Evolutionary conservation across 92 coral and sea anemone genomes (phyloP).

Genomic region (Isaurus tuberculatus): DNA sequence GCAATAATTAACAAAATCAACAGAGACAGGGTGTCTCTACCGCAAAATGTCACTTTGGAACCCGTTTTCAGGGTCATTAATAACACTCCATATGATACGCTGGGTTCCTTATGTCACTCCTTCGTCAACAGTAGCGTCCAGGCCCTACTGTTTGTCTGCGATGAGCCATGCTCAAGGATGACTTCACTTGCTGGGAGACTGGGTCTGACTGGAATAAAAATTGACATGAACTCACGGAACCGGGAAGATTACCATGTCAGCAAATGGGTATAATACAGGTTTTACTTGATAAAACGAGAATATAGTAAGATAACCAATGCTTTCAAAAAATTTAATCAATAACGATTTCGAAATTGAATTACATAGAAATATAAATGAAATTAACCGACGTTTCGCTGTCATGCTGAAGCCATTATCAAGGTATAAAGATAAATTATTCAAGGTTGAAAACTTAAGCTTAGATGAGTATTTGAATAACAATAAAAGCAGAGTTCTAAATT

Average conservation of each 20-base stretch:
- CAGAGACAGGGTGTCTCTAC: background rate
- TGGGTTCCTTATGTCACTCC: conserved; percentile 6
- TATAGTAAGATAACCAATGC: too few relatives aligned
- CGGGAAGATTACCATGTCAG: background rate
- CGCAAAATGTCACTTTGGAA: conserved; percentile 27
- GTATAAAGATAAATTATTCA: too few relatives aligned
- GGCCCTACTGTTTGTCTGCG: conserved; percentile 27
- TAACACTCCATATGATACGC: conserved; percentile 18
- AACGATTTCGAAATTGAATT: too few relatives aligned
- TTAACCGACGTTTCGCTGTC: too few relatives aligned
- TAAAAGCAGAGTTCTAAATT: too few relatives aligned
- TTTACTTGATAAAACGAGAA: background rate
- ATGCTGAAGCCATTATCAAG: too few relatives aligned
- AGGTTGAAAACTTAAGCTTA: too few relatives aligned
- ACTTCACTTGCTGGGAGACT: conserved; percentile 24
- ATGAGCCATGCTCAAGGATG: conserved; percentile 33
- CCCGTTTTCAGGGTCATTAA: conserved; percentile 12
- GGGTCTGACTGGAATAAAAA: conserved; percentile 24
- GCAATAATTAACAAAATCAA: conserved; percentile 23
- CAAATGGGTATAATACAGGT: background rate
- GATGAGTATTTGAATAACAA: too few relatives aligned
- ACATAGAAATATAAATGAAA: too few relatives aligned
- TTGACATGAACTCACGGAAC: conserved; percentile 6
- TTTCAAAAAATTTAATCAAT: too few relatives aligned
- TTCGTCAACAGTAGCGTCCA: conserved; percentile 25